These are phyloP conservation scores for Zosterops japonicus DNA, from an alignment of 2,113 vertebrate genomes.

Conservation along the genomic window DNA sequence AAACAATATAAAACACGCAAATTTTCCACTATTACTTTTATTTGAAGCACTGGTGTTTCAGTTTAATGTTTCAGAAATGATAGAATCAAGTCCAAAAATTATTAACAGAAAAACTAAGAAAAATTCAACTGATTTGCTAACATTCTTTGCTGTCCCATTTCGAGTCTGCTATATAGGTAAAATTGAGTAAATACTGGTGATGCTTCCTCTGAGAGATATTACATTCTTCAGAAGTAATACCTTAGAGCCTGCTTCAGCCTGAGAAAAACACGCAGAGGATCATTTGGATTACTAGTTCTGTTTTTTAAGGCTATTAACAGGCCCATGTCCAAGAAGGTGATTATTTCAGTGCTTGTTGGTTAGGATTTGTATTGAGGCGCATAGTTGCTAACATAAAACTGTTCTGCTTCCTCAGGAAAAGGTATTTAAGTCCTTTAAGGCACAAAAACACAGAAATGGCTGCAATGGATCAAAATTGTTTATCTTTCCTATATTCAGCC, in stretches of 20 bases:
- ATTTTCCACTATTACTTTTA: background rate
- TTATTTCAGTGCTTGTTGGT: slow-evolving; percentile 10
- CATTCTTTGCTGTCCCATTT: background rate
- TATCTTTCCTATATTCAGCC: background rate
- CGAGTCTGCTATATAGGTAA: background rate
- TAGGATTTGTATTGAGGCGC: background rate
- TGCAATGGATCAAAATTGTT: background rate
- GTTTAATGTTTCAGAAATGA: background rate
- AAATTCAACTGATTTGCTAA: background rate
- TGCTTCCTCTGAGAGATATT: background rate
- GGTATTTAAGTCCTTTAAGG: background rate
- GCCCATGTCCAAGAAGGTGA: background rate
- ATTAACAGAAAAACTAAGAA: background rate
- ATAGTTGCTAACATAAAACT: background rate
- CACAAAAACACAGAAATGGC: background rate
- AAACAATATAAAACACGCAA: background rate
- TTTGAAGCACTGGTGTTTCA: background rate
- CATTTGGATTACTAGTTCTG: background rate
- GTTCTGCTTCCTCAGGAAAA: background rate
- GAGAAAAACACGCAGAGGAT: background rate
- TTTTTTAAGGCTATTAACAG: background rate
- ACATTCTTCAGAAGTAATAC: background rate
- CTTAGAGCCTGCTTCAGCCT: background rate
- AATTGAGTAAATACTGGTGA: background rate
- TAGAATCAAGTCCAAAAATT: background rate